Evolutionary conservation across 2,888 invertebrate species (phyloP).

Genomic region (Charanyca ferruginea): DNA sequence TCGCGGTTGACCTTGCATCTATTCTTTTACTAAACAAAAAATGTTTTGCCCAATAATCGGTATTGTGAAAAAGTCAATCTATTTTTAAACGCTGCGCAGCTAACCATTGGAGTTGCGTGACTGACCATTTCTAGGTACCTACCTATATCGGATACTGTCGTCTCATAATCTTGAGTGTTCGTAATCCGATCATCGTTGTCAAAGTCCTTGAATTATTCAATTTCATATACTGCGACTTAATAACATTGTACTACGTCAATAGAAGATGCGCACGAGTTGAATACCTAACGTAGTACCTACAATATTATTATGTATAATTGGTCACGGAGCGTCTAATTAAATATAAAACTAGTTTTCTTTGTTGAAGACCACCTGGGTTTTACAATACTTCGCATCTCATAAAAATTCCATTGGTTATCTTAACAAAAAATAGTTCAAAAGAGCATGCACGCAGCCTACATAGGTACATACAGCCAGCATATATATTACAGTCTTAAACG

Average conservation of each 20-base stretch:
- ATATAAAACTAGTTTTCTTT: constrained; percentile 62
- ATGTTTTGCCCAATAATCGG: constrained; percentile 70
- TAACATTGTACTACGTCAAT: constrained; percentile 53
- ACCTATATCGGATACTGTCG: constrained; percentile 36
- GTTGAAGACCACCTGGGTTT: constrained; percentile 39
- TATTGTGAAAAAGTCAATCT: constrained; percentile 72
- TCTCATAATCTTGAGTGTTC: constrained; percentile 20
- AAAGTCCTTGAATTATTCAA: constrained; percentile 61
- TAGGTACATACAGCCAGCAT: no score
- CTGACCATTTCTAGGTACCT: constrained; percentile 48
- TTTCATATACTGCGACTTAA: constrained; percentile 58
- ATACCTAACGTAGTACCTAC: constrained; percentile 51
- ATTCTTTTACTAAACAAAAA: constrained; percentile 64
- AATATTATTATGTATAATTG: constrained; percentile 56
- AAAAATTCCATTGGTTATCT: constrained; percentile 27
- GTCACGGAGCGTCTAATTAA: constrained; percentile 64
- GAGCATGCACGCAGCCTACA: no score
- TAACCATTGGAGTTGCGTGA: constrained; percentile 70
- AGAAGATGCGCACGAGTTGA: constrained; percentile 64
- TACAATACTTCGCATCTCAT: constrained; percentile 24
- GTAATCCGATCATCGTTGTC: constrained; percentile 22
- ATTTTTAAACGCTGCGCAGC: constrained; percentile 66
- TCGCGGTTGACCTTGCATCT: constrained; percentile 72
- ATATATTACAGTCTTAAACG: no score
- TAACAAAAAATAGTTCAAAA: background rate